phyloP scores from a whole-genome alignment of 2,888 invertebrate genomes.

The Beris chalybata region DNA sequence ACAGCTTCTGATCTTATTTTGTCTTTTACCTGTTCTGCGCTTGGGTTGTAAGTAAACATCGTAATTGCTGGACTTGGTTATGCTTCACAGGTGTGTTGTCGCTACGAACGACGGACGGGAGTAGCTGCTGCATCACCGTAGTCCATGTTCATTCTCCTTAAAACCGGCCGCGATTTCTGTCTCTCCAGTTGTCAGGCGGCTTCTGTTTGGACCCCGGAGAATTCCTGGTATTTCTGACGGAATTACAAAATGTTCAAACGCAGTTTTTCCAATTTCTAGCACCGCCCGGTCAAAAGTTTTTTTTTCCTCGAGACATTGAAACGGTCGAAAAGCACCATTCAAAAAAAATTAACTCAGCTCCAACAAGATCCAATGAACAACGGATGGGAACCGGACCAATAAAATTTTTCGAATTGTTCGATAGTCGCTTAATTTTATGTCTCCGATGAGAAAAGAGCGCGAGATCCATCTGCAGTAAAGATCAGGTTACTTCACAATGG shows the following conservation, averaged over 20 bases:
- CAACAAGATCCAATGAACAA: conserved; percentile 18
- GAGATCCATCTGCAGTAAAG: no score
- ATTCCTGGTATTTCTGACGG: conserved; percentile 26
- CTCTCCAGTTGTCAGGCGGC: not conserved
- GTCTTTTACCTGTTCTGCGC: conserved; percentile 30
- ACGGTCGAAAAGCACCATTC: conserved; percentile 30
- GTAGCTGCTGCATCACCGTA: conserved; percentile 26
- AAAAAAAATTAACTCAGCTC: conserved; percentile 12
- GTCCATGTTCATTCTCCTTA: conserved; percentile 10
- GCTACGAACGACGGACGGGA: conserved; percentile 6
- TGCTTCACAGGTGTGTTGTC: conserved; percentile 9
- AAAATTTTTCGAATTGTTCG: conserved; percentile 27
- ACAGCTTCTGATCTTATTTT: conserved; percentile 27
- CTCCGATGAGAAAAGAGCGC: conserved; percentile 22
- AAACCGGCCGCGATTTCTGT: conserved; percentile 6
- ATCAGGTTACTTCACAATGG: no score
- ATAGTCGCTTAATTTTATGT: conserved; percentile 28
- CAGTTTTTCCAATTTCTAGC: conserved; percentile 1
- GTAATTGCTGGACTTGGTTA: conserved; percentile 32
- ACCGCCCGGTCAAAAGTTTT: not conserved
- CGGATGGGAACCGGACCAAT: conserved; percentile 9
- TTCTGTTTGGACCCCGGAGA: not conserved
- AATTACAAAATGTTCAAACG: conserved; percentile 29
- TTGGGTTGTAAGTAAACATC: conserved; percentile 31
- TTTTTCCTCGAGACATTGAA: not conserved